Evolutionary conservation across 1,140 invertebrate species (phyloP).

Genomic region (Saccostrea cuccullata): DNA sequence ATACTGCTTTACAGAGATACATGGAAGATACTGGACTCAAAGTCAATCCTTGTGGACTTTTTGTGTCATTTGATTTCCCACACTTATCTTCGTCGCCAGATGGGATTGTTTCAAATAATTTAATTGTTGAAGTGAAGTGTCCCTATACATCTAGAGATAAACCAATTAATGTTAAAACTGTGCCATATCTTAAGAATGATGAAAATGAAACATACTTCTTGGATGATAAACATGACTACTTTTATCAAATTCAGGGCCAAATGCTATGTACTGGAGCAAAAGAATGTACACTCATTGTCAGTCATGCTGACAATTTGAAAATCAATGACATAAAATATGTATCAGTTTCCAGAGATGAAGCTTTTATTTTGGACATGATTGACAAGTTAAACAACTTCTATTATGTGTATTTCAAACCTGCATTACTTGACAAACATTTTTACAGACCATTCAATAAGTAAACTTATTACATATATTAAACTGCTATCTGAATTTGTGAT

Average conservation of each 20-base stretch:
- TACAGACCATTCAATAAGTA: slow-evolving; percentile 34
- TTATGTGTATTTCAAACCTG: slow-evolving; percentile 33
- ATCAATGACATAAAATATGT: slow-evolving; percentile 49
- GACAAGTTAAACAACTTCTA: slow-evolving; percentile 52
- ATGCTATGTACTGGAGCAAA: slow-evolving; percentile 51
- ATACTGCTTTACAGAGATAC: slow-evolving; percentile 50
- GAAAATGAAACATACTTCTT: slow-evolving; percentile 40
- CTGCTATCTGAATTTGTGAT: background rate
- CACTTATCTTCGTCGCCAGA: slow-evolving; percentile 59
- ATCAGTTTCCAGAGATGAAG: slow-evolving; percentile 30
- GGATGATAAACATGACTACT: slow-evolving; percentile 53
- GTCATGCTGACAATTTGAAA: slow-evolving; percentile 50
- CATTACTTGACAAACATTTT: slow-evolving; percentile 36
- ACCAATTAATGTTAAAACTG: slow-evolving; percentile 33
- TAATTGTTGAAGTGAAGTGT: slow-evolving; percentile 59
- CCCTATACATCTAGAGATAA: slow-evolving; percentile 54
- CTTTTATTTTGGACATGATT: slow-evolving; percentile 52
- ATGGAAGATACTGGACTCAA: slow-evolving; percentile 18
- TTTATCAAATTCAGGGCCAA: slow-evolving; percentile 62
- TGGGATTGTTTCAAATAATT: slow-evolving; percentile 49
- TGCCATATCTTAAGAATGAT: slow-evolving; percentile 53
- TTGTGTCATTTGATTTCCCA: slow-evolving; percentile 45
- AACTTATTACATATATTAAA: background rate
- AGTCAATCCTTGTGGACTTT: slow-evolving; percentile 51
- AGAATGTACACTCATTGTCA: slow-evolving; percentile 51